Base-by-base conservation (phyloP, 2,888 invertebrate genomes). In the Petrolisthes cinctipes region DNA sequence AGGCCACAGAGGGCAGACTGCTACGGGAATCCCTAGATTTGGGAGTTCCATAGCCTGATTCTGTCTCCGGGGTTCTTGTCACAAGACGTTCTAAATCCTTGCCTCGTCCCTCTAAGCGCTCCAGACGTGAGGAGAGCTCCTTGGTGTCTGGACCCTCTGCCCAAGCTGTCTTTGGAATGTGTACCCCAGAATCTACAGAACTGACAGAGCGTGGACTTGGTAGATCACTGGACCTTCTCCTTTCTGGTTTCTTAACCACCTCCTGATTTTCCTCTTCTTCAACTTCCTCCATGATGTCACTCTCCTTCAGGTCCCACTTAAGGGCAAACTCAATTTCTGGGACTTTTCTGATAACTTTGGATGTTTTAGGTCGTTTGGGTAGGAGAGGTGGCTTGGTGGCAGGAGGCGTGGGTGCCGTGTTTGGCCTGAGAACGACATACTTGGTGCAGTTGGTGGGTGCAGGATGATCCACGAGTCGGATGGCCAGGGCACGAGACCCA, bases 401-500 rank as follows among this genome's bases (percentile, higher is more conserved):
- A 5, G 86, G 85, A 23, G 89, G 84, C 0, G 92, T 91, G 20
- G 92, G 92, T 37, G 93, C 93, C n/a, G 94, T 94, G 92, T 93
- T 93, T 3, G 94, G 94, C 85, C 95, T 93, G 92, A 94, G 95
- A 23, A 95, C 95, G 91, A 95, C 95, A 93, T 96, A 93, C 93
- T 96, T 96, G 56, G 96, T 96, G 92, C 96, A 96, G 92, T 95
- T 95, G 4, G 96, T 96, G 11, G 96, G 96, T 0, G 96, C 96
- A 54, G 95, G 90, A 53, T 89, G 90, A 79, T 89, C 83, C 66
- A 90, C 86, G 20, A 89, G 86, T 17, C 90, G 89, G 56, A 90
- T 89, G 66, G 90, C 90, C 11, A 90, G 87, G 95, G 0, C 95
- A 95, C 17, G 95, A 95, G 91, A 94, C 94, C 54, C 94, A 94